A percentile compares a stretch with the other conserved stretches of the same genome.
Conservation (phyloP, 2,888 invertebrate species). For the Sericinus montela region DNA sequence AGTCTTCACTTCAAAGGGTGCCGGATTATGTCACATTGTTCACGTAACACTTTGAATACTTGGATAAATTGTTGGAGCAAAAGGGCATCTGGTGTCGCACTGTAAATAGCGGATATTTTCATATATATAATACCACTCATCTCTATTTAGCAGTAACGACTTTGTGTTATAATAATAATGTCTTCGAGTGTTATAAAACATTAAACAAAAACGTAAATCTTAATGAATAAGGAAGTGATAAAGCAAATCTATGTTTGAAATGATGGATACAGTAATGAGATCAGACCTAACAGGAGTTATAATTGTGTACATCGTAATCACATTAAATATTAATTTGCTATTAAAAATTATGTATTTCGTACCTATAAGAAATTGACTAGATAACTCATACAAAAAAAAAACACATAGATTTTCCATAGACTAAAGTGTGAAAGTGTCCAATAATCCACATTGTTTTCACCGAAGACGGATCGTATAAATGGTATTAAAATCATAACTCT, state of each 20-base stretch:
- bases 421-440: conserved; percentile 55
- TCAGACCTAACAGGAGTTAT: neutral
- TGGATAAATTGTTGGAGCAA: conserved; percentile 9
- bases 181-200: neutral
- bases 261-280: neutral
- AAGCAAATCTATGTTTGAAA: neutral
- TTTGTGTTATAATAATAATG: neutral
- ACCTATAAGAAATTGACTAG: too few species aligned
- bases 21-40: conserved; percentile 9
- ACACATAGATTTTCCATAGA: conserved; percentile 14
- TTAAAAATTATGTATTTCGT: too few species aligned
- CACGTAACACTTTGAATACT: conserved; percentile 9
- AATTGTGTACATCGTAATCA: too few species aligned
- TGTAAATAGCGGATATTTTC: neutral
- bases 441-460: conserved; percentile 71
- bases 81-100: conserved; percentile 6
- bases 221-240: neutral
- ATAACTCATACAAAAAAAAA: too few species aligned
- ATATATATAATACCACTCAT: conserved; percentile 15
- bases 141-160: neutral
- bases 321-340: too few species aligned
- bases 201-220: neutral
- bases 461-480: conserved; percentile 68
- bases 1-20: conserved; percentile 1
- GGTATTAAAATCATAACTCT: conserved; percentile 79